Conservation (phyloP, 2,113 vertebrate genomes). For the Ceuthmochares aereus region DNA sequence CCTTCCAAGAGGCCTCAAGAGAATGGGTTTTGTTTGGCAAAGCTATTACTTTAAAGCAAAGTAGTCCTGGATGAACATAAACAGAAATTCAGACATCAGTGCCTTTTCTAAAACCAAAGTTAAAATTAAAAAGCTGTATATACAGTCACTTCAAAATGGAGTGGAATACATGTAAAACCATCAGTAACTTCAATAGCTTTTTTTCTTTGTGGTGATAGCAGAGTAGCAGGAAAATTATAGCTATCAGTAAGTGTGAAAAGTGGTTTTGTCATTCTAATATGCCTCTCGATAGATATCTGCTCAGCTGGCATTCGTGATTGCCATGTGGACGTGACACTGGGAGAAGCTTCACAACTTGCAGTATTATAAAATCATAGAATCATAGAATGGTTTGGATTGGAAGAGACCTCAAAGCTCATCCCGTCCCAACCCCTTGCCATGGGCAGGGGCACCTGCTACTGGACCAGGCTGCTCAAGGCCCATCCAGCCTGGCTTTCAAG, state of each 20-base stretch:
- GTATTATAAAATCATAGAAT: neutral
- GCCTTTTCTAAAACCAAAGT: neutral
- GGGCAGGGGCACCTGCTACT: too few species aligned
- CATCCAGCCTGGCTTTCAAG: too few species aligned
- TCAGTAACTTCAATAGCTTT: neutral
- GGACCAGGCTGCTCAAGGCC: too few species aligned
- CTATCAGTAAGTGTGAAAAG: neutral
- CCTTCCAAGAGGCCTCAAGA: neutral
- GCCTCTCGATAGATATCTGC: neutral
- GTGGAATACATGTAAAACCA: neutral
- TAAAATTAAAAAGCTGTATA: neutral
- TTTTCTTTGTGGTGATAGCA: neutral
- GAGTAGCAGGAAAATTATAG: neutral
- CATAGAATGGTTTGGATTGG: too few species aligned
- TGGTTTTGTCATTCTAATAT: neutral
- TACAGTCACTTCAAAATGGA: neutral
- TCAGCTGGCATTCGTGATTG: neutral
- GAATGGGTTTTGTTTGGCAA: neutral
- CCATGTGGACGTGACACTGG: neutral
- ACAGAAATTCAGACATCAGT: neutral
- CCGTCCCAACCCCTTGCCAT: too few species aligned
- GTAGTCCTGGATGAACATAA: neutral
- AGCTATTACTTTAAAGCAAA: neutral
- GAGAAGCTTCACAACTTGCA: neutral
- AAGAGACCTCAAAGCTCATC: too few species aligned